phyloP scores from a whole-genome alignment of 1,140 invertebrate genomes.

The Hestina assimilis region DNA sequence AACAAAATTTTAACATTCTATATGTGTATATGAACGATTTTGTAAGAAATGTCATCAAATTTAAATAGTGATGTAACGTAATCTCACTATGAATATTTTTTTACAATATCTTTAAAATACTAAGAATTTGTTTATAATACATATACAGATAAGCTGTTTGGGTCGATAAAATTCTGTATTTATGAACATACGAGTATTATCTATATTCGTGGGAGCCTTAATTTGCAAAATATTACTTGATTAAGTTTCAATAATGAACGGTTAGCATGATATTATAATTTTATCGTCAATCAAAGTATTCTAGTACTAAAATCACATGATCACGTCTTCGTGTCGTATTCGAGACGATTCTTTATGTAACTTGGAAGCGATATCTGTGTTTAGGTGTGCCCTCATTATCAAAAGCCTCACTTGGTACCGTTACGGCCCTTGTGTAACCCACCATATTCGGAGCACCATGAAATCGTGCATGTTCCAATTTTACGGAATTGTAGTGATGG shows the following conservation, averaged over 20 bases:
- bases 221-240: too few relatives aligned
- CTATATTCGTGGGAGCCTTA: too few relatives aligned
- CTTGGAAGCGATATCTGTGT: constrained; percentile 30
- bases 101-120: too few relatives aligned
- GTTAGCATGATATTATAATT: too few relatives aligned
- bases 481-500: background rate
- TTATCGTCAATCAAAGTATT: too few relatives aligned
- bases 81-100: background rate
- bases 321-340: background rate
- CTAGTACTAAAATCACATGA: too few relatives aligned
- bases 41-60: background rate
- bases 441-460: constrained; percentile 22
- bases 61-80: background rate
- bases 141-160: too few relatives aligned
- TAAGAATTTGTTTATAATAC: too few relatives aligned
- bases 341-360: constrained; percentile 6
- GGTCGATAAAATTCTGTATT: too few relatives aligned
- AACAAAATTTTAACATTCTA: constrained; percentile 12
- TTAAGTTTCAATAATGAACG: too few relatives aligned
- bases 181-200: too few relatives aligned
- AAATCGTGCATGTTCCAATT: constrained; percentile 6
- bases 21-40: constrained; percentile 9
- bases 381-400: constrained; percentile 43
- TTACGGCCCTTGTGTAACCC: constrained; percentile 45
- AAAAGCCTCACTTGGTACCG: constrained; percentile 32